Evolutionary conservation across 1,140 invertebrate genomes (phyloP).

Genomic region (Brachionus sp.): DNA sequence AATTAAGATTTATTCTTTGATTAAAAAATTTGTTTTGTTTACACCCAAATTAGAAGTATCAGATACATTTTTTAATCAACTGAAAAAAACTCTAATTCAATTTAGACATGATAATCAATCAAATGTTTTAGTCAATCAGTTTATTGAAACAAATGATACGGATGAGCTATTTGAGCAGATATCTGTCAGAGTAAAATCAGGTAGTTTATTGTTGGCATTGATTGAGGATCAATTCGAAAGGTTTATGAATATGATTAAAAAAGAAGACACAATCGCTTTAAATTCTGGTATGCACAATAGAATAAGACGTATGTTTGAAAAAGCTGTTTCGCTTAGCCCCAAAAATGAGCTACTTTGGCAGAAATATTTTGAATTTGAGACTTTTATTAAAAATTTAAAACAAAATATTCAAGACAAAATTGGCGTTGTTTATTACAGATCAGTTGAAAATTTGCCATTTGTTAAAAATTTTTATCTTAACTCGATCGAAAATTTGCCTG

Average conservation of each 20-base stretch:
- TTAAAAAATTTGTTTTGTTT: constrained; percentile 1
- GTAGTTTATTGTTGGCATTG: neutral
- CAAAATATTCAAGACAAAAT: neutral
- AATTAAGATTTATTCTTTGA: constrained; percentile 4
- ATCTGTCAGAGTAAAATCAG: neutral
- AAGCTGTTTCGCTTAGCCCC: neutral
- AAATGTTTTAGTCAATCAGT: neutral
- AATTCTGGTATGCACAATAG: constrained; percentile 15
- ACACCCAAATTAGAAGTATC: neutral
- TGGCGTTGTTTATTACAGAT: constrained; percentile 10
- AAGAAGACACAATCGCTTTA: neutral
- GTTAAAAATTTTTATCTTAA: constrained; percentile 26
- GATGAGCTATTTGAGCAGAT: constrained; percentile 8
- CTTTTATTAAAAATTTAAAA: neutral
- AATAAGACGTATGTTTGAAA: neutral
- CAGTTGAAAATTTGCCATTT: constrained; percentile 23
- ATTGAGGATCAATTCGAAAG: neutral
- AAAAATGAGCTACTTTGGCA: neutral
- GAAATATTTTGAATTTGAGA: constrained; percentile 33
- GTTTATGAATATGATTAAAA: neutral
- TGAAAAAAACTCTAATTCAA: neutral
- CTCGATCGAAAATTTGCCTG: constrained; percentile 9
- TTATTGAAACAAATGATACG: constrained; percentile 13
- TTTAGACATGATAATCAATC: constrained; percentile 32
- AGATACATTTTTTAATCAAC: neutral